Percentiles rank a stretch among this genome's conserved stretches.
Evolutionary conservation across 1,140 invertebrate genomes (phyloP).

Genomic region (Drepana arcuata): DNA sequence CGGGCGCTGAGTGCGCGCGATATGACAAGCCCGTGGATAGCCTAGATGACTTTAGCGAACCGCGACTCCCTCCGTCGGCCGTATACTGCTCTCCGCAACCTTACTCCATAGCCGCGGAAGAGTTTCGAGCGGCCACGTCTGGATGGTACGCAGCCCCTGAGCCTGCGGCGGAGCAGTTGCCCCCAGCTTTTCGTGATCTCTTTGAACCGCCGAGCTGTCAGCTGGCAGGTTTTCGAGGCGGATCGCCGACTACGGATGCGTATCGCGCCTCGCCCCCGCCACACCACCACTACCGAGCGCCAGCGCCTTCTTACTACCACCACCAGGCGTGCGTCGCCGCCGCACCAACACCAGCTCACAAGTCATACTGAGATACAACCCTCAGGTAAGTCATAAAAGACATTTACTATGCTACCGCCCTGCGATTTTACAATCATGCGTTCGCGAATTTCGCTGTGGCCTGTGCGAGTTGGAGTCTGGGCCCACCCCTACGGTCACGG

Average conservation of each 20-base stretch:
- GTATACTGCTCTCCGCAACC: constrained; percentile 71
- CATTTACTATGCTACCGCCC: constrained; percentile 21
- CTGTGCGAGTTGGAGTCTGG: constrained; percentile 33
- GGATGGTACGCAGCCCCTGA: constrained; percentile 75
- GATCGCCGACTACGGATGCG: constrained; percentile 66
- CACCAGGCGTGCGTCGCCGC: constrained; percentile 69
- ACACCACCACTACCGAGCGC: constrained; percentile 62
- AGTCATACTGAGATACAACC: constrained; percentile 56
- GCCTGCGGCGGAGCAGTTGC: constrained; percentile 62
- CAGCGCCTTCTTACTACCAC: constrained; percentile 69
- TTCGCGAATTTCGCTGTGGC: constrained; percentile 45
- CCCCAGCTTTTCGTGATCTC: constrained; percentile 52
- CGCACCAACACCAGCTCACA: constrained; percentile 53
- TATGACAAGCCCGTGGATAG: constrained; percentile 67
- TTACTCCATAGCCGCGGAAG: constrained; percentile 65
- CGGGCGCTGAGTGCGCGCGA: constrained; percentile 72
- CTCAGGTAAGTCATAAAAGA: constrained; percentile 41
- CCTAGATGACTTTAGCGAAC: constrained; percentile 59
- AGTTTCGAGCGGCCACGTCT: constrained; percentile 71
- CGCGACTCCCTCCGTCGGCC: constrained; percentile 63
- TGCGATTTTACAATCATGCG: constrained; percentile 34
- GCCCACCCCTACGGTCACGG: constrained; percentile 31
- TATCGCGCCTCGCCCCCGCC: constrained; percentile 63
- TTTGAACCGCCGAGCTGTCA: constrained; percentile 73
- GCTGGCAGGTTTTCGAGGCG: constrained; percentile 73